Evolutionary conservation across 2,113 vertebrate species (phyloP).

Genomic region (Falco punctatus): DNA sequence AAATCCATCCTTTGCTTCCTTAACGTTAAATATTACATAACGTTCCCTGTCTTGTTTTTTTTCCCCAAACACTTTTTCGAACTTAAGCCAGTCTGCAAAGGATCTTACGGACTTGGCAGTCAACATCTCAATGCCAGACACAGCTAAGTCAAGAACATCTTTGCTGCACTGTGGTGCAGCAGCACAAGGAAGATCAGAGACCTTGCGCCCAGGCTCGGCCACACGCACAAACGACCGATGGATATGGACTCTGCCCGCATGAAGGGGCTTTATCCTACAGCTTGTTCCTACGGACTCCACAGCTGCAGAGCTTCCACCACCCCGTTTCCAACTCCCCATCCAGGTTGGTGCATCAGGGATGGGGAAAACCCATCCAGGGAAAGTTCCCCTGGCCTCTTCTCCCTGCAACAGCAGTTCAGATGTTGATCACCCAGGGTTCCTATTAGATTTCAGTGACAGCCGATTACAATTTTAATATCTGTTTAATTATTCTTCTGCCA

Average conservation of each 20-base stretch:
- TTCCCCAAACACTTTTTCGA: neutral
- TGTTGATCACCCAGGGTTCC: neutral
- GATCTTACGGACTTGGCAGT: neutral
- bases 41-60: neutral
- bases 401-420: neutral
- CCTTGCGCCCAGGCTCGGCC: neutral
- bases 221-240: too few relatives aligned
- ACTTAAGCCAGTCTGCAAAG: neutral
- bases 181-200: too few relatives aligned
- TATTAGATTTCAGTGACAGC: neutral
- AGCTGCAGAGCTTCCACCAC: neutral
- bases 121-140: neutral
- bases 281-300: neutral
- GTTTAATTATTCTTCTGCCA: slow-evolving; percentile 14
- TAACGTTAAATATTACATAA: too few relatives aligned
- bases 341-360: neutral
- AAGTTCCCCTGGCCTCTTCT: neutral
- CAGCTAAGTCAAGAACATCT: neutral
- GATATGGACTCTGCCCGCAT: fast-evolving
- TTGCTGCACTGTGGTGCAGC: fast-evolving
- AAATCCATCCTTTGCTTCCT: neutral
- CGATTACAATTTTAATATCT: neutral
- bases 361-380: neutral
- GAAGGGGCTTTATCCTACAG: neutral
- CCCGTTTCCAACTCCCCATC: neutral